phyloP scores from a whole-genome alignment of 2,797 vertebrate species.

The Myotis planiceps region DNA sequence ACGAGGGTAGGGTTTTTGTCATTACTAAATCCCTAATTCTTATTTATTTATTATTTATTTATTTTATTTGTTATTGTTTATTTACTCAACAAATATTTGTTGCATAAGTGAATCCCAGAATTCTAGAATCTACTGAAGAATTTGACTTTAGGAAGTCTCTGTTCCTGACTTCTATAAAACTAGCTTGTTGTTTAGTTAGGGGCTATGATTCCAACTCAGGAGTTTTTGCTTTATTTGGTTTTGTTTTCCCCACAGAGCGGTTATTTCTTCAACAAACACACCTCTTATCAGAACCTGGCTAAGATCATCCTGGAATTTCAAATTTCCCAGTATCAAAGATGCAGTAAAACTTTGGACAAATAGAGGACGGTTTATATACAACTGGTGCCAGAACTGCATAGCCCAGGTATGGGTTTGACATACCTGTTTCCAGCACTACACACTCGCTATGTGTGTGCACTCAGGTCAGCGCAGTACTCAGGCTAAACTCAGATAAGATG shows the following conservation, averaged over 20 bases:
- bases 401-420: slow-evolving; percentile 76
- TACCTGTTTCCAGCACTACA: background rate
- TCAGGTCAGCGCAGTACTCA: background rate
- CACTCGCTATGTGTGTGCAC: background rate
- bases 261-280: slow-evolving; percentile 26
- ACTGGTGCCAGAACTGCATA: slow-evolving; percentile 81
- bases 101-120: background rate
- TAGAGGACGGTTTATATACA: slow-evolving; percentile 70
- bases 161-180: background rate
- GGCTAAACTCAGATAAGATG: background rate
- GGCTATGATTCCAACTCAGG: background rate
- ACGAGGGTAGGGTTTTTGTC: background rate
- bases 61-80: background rate
- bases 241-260: slow-evolving; percentile 73
- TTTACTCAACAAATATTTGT: slow-evolving; percentile 19
- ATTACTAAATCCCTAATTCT: background rate
- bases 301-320: slow-evolving; percentile 63
- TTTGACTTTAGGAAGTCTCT: background rate
- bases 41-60: background rate
- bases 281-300: slow-evolving; percentile 35
- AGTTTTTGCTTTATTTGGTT: slow-evolving; percentile 41
- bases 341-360: slow-evolving; percentile 71
- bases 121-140: slow-evolving; percentile 12
- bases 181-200: background rate
- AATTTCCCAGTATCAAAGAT: slow-evolving; percentile 73